These are phyloP conservation scores for Muscina levida DNA, from an alignment of 2,888 invertebrate species.

Conservation along the genomic window DNA sequence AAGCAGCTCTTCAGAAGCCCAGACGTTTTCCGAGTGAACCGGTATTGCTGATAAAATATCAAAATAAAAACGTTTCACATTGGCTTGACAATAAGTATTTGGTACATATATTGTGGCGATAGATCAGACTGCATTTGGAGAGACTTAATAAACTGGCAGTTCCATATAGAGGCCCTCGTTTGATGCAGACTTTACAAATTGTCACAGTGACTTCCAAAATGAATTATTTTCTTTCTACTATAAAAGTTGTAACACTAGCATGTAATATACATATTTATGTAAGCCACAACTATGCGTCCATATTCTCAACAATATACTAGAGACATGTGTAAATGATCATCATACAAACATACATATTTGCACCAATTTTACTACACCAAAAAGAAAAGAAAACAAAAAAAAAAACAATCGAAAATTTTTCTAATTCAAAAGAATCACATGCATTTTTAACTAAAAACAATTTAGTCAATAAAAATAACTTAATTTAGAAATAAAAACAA, in stretches of 20 bases:
- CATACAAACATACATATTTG: constrained; percentile 3
- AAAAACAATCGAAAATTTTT: neutral
- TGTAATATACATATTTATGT: neutral
- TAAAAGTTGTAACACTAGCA: neutral
- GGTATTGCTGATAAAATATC: neutral
- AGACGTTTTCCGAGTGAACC: neutral
- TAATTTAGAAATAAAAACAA: too few species aligned
- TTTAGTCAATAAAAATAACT: constrained; percentile 3
- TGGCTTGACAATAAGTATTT: constrained; percentile 3
- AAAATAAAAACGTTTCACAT: neutral
- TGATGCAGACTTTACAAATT: neutral
- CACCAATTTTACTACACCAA: constrained; percentile 17
- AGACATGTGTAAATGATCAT: neutral
- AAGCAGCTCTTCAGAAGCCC: neutral
- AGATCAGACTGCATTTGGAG: too few species aligned
- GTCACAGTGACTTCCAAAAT: constrained; percentile 4
- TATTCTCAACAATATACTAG: neutral
- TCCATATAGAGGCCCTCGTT: too few species aligned
- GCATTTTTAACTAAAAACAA: constrained; percentile 12
- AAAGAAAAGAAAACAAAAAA: too few species aligned
- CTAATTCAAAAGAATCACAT: constrained; percentile 3
- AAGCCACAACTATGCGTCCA: constrained; percentile 11
- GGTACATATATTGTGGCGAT: neutral
- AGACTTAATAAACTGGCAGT: too few species aligned
- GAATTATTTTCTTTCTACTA: neutral